Evolutionary conservation across 2,113 vertebrate species (phyloP).

Genomic region (Upupa epops): DNA sequence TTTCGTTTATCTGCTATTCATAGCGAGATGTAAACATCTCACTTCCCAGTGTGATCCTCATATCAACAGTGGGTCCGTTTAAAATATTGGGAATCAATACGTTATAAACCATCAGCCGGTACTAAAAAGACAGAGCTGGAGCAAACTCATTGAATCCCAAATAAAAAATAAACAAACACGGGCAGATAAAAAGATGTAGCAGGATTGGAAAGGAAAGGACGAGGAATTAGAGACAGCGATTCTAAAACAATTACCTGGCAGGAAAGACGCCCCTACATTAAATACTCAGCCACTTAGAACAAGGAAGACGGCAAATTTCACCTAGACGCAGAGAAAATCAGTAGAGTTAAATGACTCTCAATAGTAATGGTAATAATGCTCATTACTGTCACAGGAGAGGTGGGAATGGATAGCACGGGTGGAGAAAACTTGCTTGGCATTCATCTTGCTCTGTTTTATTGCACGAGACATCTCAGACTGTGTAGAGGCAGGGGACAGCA

Average conservation of each 20-base stretch:
- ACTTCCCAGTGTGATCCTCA: constrained; percentile 75
- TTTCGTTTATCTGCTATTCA: constrained; percentile 78
- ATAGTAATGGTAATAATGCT: not conserved
- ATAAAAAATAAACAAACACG: constrained; percentile 76
- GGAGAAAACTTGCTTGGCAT: not conserved
- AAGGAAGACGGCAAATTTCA: constrained; percentile 38
- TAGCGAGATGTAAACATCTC: constrained; percentile 79
- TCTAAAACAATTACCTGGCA: constrained; percentile 56
- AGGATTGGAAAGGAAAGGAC: constrained; percentile 68
- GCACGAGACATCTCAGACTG: not conserved
- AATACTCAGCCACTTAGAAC: constrained; percentile 37
- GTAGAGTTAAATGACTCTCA: not conserved
- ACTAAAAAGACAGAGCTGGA: constrained; percentile 67
- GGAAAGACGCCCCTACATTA: constrained; percentile 27
- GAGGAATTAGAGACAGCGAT: constrained; percentile 44
- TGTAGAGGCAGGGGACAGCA: not conserved
- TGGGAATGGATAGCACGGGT: not conserved
- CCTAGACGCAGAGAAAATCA: not conserved
- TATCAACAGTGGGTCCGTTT: constrained; percentile 77
- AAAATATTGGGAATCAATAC: constrained; percentile 82
- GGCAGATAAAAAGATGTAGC: constrained; percentile 66
- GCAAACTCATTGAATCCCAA: constrained; percentile 74
- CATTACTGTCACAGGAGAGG: not conserved
- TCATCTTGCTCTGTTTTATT: constrained; percentile 24
- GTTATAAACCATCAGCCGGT: constrained; percentile 75